phyloP scores from a whole-genome alignment of 2,113 vertebrate genomes.

The Vimba vimba region DNA sequence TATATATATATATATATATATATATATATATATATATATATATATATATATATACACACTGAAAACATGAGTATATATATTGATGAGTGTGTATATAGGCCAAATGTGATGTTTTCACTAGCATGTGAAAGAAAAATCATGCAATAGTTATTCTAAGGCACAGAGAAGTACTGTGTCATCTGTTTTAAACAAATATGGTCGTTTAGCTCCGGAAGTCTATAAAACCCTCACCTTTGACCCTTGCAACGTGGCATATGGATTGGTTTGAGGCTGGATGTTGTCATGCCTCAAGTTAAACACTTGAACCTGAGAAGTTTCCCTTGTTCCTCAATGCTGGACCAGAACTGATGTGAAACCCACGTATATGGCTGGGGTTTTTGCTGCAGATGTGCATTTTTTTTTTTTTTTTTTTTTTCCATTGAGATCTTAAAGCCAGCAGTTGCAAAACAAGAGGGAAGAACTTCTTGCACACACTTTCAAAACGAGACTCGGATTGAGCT shows the following conservation, averaged over 20 bases:
- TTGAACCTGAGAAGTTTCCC: background rate
- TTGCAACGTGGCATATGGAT: background rate
- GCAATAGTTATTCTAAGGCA: background rate
- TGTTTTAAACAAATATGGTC: background rate
- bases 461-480: background rate
- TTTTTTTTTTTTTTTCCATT: background rate
- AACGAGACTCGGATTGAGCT: background rate
- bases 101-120: background rate
- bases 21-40: too few species aligned
- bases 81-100: background rate
- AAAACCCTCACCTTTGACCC: constrained; percentile 37
- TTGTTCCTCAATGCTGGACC: constrained; percentile 3
- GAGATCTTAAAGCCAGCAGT: background rate
- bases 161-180: background rate
- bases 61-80: background rate
- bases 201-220: constrained; percentile 4
- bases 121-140: background rate
- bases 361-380: background rate
- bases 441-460: background rate
- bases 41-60: too few species aligned
- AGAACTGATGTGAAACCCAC: constrained; percentile 36
- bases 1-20: too few species aligned
- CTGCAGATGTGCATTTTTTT: background rate
- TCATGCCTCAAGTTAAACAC: background rate
- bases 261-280: constrained; percentile 6